Percentiles rank a stretch among this genome's conserved stretches.
These are phyloP conservation scores for Megalurothrips usitatus DNA, from an alignment of 2,888 invertebrate genomes.

Conservation along the genomic window DNA sequence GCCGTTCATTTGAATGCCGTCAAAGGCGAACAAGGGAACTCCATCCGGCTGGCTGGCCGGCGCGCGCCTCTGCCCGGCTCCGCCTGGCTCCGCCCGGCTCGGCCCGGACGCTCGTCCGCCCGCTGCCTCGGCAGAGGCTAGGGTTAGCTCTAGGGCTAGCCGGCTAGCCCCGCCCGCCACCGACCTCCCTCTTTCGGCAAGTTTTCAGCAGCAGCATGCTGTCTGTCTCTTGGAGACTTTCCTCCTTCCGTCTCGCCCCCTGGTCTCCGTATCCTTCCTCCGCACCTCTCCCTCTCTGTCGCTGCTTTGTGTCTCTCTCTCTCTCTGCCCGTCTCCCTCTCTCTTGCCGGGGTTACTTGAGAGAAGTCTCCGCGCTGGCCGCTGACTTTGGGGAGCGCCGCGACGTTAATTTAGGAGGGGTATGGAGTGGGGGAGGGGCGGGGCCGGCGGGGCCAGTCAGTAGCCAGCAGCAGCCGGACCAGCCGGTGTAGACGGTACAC, in stretches of 20 bases:
- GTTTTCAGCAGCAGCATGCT: neutral
- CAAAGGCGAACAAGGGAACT: too few species aligned
- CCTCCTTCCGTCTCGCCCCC: neutral
- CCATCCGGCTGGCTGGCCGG: too few species aligned
- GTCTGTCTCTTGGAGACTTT: too few species aligned
- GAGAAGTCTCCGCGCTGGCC: neutral
- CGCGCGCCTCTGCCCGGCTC: neutral
- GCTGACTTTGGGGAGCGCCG: slow-evolving; percentile 2
- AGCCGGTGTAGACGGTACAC: neutral
- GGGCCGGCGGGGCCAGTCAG: neutral
- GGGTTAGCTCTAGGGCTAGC: neutral
- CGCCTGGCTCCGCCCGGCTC: neutral
- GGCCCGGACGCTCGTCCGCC: neutral
- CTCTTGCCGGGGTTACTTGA: slow-evolving; percentile 3
- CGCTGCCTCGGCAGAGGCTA: neutral
- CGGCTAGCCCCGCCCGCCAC: neutral
- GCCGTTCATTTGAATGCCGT: too few species aligned
- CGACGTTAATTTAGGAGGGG: slow-evolving; percentile 17
- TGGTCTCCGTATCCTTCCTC: neutral
- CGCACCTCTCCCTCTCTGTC: neutral
- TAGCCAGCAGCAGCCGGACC: neutral
- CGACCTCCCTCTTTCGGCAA: neutral
- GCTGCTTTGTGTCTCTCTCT: neutral
- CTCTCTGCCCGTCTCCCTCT: neutral
- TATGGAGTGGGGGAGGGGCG: neutral